Base-by-base conservation (phyloP, 2,113 vertebrate species). In the Rafetus swinhoei region DNA sequence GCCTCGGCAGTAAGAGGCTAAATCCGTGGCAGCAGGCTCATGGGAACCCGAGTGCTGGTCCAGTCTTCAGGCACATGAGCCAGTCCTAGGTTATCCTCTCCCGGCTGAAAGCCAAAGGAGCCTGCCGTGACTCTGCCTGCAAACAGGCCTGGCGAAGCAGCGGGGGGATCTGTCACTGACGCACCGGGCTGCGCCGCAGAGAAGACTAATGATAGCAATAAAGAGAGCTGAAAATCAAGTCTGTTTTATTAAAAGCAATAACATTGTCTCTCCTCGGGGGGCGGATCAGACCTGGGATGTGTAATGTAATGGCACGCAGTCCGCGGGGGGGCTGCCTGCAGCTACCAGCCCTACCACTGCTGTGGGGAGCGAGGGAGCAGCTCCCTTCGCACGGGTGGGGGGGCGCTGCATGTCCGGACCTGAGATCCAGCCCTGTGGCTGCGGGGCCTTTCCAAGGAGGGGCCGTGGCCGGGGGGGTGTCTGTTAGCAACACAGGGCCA, bases 111-210 rank as follows among this genome's bases (percentile, higher is more conserved):
- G 39, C 74, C 74, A 24, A 39, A 24, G 14, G 24, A 77, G 22
- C 74, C 39, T 25, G 5, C 39, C 12, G 9, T 29, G 24, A 25
- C n/a, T 29, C 14, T n/a, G 13, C n/a, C 53, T 55, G 77, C 5
- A 1, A 7, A 45, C 83, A n/a, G 1, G 2, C 79, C 1, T 9
- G 65, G n/a, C 29, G 35, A 6, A n/a, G 39, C 29, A 14, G 62
- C 50, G 5, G 9, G 27, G 19, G 7, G 3, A 2, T 22, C 22
- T 79, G 74, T 52, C 85, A 52, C 4, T 2, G 11, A 77, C 59
- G 74, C 85, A 15, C 54, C 35, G 6, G 45, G 55, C 56, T 22
- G 39, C 45, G 74, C 32, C 18, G n/a, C 27, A 9, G 32, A 76
- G 25, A 1, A 59, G 72, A 62, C 1, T 22, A 74, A 82, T n/a